These are phyloP conservation scores for Myiothlypis chrysogaster DNA, from an alignment of 2,797 vertebrate genomes.

Conservation along the genomic window DNA sequence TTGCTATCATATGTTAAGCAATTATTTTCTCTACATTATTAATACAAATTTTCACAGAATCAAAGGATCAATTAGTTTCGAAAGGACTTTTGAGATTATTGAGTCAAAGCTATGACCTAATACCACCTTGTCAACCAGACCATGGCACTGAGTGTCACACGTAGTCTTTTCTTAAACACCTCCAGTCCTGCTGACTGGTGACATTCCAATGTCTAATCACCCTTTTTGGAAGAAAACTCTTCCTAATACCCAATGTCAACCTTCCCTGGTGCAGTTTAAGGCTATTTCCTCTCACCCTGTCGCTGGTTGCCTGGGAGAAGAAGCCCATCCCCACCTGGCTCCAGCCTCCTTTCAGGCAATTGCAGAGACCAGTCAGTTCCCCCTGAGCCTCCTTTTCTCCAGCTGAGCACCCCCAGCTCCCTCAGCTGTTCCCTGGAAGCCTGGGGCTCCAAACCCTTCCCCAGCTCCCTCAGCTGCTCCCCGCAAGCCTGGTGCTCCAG, in stretches of 20 bases:
- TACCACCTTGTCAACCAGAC: neutral
- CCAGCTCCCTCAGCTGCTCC: rapidly evolving
- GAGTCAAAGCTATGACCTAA: neutral
- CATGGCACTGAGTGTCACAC: neutral
- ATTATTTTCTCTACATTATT: neutral
- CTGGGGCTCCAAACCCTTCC: neutral
- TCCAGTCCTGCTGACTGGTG: neutral
- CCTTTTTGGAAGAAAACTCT: neutral
- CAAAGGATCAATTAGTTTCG: rapidly evolving
- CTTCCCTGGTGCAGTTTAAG: neutral
- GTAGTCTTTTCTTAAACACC: neutral
- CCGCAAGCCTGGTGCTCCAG: neutral
- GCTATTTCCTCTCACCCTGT: neutral
- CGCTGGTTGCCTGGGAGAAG: neutral
- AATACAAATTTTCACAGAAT: neutral
- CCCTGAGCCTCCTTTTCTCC: neutral
- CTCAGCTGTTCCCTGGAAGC: too few species aligned
- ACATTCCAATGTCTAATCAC: neutral
- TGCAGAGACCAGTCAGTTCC: neutral
- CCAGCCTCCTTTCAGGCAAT: neutral
- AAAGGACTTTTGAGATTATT: neutral
- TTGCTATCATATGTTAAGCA: neutral
- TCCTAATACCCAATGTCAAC: neutral
- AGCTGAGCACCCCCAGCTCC: neutral
- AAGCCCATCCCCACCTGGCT: neutral